phyloP scores from a whole-genome alignment of 1,140 invertebrate species.

The Vanessa atalanta region DNA sequence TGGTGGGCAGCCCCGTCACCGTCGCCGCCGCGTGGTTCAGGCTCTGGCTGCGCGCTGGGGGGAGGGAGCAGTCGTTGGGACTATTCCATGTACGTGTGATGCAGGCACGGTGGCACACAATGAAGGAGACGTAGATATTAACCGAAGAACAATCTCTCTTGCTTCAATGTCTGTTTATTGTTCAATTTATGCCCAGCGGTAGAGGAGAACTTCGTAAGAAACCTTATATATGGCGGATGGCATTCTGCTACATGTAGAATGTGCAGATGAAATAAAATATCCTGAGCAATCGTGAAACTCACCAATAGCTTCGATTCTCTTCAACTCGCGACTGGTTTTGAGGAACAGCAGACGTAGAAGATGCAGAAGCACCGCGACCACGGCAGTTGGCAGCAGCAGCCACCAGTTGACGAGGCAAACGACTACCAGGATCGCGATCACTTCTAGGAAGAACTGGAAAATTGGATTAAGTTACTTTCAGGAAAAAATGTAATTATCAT shows the following conservation, averaged over 20 bases:
- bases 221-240: no score
- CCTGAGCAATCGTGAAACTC: conserved; percentile 53
- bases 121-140: no score
- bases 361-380: conserved; percentile 85
- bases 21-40: conserved; percentile 92
- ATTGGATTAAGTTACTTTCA: background rate
- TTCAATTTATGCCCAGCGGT: no score
- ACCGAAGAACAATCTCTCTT: no score
- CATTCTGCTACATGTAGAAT: no score
- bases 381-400: conserved; percentile 87
- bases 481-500: no score
- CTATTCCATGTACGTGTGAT: no score
- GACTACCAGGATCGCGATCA: conserved; percentile 85
- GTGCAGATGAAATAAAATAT: no score
- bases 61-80: background rate
- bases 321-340: conserved; percentile 89
- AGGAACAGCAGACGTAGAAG: conserved; percentile 89
- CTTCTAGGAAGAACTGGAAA: conserved; percentile 83
- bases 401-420: conserved; percentile 91
- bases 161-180: no score
- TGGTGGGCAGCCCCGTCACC: conserved; percentile 90
- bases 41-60: conserved; percentile 87
- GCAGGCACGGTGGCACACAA: no score
- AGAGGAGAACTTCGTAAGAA: no score
- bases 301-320: conserved; percentile 91